These are phyloP conservation scores for Rallus crepitans DNA, from an alignment of 2,797 vertebrate species.

Conservation along the genomic window DNA sequence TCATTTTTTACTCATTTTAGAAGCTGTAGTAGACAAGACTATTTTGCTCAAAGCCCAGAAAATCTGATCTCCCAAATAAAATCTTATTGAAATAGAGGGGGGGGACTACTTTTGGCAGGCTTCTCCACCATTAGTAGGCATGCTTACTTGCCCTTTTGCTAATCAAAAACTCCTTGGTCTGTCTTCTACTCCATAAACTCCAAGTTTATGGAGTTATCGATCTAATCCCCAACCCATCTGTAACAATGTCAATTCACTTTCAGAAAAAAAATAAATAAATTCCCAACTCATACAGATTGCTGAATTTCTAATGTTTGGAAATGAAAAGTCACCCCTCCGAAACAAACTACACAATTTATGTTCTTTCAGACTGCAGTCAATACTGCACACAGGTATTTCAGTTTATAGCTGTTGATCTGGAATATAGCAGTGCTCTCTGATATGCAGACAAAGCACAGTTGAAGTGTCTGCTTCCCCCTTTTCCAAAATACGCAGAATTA, in stretches of 20 bases:
- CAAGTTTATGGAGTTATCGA: neutral
- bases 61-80: neutral
- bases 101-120: neutral
- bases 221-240: neutral
- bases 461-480: neutral
- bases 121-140: neutral
- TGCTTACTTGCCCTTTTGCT: neutral
- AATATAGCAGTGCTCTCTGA: neutral
- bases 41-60: neutral
- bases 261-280: neutral
- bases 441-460: neutral
- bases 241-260: neutral
- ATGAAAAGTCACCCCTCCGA: neutral
- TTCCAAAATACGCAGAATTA: neutral
- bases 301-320: neutral
- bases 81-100: neutral
- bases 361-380: neutral
- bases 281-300: neutral
- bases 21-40: neutral
- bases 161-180: neutral
- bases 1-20: neutral
- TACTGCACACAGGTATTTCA: neutral
- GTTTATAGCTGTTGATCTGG: neutral
- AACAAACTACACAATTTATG: neutral
- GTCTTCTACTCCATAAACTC: neutral